phyloP scores from a whole-genome alignment of 2,888 invertebrate genomes.

The Pollenia griseotomentosa region DNA sequence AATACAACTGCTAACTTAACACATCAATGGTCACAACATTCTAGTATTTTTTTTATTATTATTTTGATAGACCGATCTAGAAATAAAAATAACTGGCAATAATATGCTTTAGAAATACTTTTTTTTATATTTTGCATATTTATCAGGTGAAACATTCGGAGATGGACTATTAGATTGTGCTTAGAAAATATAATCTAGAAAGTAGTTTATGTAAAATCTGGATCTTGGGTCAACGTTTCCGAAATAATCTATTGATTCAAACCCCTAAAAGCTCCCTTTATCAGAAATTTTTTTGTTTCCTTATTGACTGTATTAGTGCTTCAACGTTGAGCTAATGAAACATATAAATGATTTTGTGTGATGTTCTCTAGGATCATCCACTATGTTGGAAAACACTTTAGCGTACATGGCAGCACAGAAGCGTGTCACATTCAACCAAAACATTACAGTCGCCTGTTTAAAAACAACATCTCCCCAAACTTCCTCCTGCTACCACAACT shows the following conservation, averaged over 20 bases:
- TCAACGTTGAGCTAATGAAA: background rate
- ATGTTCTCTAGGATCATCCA: slow-evolving; percentile 18
- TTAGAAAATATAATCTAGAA: too few species aligned
- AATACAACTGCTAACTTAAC: slow-evolving; percentile 61
- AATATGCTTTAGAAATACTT: slow-evolving; percentile 11
- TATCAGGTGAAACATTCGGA: too few species aligned
- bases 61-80: slow-evolving; percentile 35
- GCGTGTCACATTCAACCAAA: slow-evolving; percentile 49
- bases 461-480: background rate
- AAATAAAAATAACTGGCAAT: slow-evolving; percentile 25
- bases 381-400: slow-evolving; percentile 9
- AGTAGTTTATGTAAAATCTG: too few species aligned
- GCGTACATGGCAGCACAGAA: background rate
- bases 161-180: too few species aligned
- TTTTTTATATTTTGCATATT: too few species aligned
- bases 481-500: background rate
- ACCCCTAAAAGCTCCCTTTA: background rate
- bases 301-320: background rate
- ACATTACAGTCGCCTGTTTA: background rate
- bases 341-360: slow-evolving; percentile 23
- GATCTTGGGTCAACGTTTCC: too few species aligned
- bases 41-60: background rate
- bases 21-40: slow-evolving; percentile 61
- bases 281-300: background rate
- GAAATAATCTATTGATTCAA: too few species aligned